A percentile compares a stretch with the other conserved stretches of the same genome.
These are phyloP conservation scores for Polylopha cassiicola DNA, from an alignment of 2,888 invertebrate genomes.

Conservation along the genomic window DNA sequence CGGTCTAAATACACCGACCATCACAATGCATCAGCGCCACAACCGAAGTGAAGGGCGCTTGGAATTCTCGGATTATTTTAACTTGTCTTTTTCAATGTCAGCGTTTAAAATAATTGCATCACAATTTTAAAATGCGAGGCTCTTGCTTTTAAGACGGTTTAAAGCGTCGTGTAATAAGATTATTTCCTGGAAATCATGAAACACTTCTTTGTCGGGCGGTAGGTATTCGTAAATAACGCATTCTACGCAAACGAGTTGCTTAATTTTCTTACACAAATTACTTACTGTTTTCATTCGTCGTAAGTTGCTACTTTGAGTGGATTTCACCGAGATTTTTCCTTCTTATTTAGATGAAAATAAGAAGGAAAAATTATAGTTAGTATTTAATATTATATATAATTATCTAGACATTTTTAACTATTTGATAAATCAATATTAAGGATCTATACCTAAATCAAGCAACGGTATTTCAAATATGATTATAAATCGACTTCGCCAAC, in stretches of 20 bases:
- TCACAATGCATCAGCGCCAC: slow-evolving; percentile 70
- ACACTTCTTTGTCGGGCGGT: slow-evolving; percentile 51
- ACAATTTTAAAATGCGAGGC: slow-evolving; percentile 73
- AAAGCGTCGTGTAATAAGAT: slow-evolving; percentile 63
- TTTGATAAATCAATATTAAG: too few relatives aligned
- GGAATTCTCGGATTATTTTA: slow-evolving; percentile 75
- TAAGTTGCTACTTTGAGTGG: too few relatives aligned
- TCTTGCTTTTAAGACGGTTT: slow-evolving; percentile 71
- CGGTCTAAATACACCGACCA: slow-evolving; percentile 69
- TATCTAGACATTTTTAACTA: too few relatives aligned
- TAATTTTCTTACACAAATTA: slow-evolving; percentile 15
- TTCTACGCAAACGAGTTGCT: slow-evolving; percentile 13
- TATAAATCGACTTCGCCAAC: too few relatives aligned
- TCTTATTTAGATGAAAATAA: too few relatives aligned
- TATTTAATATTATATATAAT: too few relatives aligned
- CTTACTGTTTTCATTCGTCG: slow-evolving; percentile 2
- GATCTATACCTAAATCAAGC: too few relatives aligned
- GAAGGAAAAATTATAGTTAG: too few relatives aligned
- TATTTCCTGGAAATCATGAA: slow-evolving; percentile 70
- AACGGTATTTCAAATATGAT: too few relatives aligned
- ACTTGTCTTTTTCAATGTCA: slow-evolving; percentile 77
- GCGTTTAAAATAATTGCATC: slow-evolving; percentile 77
- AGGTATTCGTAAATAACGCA: slow-evolving; percentile 23
- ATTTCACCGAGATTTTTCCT: too few relatives aligned
- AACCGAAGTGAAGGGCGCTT: slow-evolving; percentile 69